phyloP scores from a whole-genome alignment of 2,888 invertebrate genomes.

The Scrobipalpa costella region DNA sequence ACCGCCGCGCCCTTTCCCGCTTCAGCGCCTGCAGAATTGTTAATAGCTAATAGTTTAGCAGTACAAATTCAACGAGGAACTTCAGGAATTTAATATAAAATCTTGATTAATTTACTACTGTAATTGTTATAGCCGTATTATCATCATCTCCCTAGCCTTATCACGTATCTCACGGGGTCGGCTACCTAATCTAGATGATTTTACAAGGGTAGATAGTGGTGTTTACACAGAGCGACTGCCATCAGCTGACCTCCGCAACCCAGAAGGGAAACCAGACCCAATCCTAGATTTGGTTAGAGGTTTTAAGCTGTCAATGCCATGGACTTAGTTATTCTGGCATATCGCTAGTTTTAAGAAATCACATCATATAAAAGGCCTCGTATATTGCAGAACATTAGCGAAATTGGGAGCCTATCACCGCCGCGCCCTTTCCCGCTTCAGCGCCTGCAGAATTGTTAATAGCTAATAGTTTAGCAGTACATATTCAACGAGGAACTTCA shows the following conservation, averaged over 20 bases:
- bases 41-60: not conserved
- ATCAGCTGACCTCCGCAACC: too few relatives aligned
- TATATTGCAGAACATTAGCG: slow-evolving; percentile 23
- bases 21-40: not conserved
- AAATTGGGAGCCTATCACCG: slow-evolving; percentile 26
- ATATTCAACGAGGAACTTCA: not conserved
- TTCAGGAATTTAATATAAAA: slow-evolving; percentile 7
- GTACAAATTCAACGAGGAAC: not conserved
- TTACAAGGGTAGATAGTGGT: too few relatives aligned
- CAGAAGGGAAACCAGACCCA: too few relatives aligned
- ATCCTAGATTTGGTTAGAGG: too few relatives aligned
- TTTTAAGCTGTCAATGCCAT: too few relatives aligned
- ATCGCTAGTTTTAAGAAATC: not conserved
- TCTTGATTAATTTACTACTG: too few relatives aligned
- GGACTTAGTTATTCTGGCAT: too few relatives aligned
- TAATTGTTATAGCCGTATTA: too few relatives aligned
- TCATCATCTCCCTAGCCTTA: too few relatives aligned
- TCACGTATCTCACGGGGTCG: too few relatives aligned
- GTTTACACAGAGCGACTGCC: too few relatives aligned
- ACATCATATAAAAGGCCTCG: slow-evolving; percentile 11
- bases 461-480: not conserved
- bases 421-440: slow-evolving; percentile 7
- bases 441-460: slow-evolving; percentile 8
- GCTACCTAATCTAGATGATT: too few relatives aligned
- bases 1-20: slow-evolving; percentile 14